Percentiles rank a stretch among this genome's conserved stretches.
phyloP scores from a whole-genome alignment of 1,140 invertebrate genomes.

The Maniola jurtina region DNA sequence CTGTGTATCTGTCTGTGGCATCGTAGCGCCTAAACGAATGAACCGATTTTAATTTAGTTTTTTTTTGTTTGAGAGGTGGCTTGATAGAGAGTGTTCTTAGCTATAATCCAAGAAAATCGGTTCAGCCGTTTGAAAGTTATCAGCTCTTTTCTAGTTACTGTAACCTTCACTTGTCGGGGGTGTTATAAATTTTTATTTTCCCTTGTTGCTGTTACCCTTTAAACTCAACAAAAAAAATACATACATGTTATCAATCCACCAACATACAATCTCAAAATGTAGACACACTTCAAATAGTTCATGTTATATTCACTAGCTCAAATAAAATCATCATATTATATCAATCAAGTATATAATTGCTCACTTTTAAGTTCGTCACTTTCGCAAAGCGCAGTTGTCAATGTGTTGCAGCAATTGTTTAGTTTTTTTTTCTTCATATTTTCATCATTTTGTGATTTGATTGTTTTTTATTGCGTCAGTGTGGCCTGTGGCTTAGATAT shows the following conservation, averaged over 20 bases:
- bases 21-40: no score
- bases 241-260: neutral
- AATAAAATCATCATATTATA: neutral
- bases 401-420: neutral
- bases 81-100: no score
- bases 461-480: neutral
- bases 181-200: no score
- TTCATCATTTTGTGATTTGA: neutral
- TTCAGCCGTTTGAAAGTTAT: no score
- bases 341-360: neutral
- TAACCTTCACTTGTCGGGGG: no score
- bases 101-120: no score
- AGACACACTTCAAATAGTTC: neutral
- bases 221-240: no score
- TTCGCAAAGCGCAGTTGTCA: neutral
- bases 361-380: conserved; percentile 1
- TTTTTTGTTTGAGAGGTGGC: no score
- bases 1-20: no score
- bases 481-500: neutral
- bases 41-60: no score
- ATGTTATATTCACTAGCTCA: neutral
- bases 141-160: no score
- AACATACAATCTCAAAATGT: neutral
- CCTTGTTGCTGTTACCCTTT: no score
- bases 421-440: conserved; percentile 19